phyloP scores from a whole-genome alignment of 2,888 invertebrate species.

The Drosophila infuscata region DNA sequence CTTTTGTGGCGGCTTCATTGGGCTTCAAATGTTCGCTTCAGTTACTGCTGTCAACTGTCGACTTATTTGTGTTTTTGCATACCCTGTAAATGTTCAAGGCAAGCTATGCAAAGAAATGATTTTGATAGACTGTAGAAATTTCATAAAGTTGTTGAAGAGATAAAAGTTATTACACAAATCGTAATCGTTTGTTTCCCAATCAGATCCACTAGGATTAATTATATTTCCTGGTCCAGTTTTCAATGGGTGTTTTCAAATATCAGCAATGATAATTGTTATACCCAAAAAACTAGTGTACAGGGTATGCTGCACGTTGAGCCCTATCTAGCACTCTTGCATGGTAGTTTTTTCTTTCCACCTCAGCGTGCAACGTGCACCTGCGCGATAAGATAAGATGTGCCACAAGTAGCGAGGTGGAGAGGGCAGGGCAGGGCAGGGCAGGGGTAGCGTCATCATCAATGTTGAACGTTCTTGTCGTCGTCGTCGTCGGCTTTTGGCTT shows the following conservation, averaged over 20 bases:
- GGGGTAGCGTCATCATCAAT: constrained; percentile 29
- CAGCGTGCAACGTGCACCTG: constrained; percentile 72
- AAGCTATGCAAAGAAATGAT: not conserved
- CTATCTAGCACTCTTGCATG: not conserved
- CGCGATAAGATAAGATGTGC: constrained; percentile 74
- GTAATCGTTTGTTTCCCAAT: not conserved
- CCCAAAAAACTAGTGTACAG: not conserved
- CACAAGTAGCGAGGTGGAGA: constrained; percentile 15
- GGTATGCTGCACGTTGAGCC: not conserved
- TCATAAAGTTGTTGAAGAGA: not conserved
- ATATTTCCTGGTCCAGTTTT: not conserved
- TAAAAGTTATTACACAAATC: not conserved
- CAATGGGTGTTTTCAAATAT: not conserved
- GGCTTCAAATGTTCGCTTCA: constrained; percentile 32
- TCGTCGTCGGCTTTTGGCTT: constrained; percentile 50
- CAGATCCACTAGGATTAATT: not conserved
- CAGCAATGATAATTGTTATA: not conserved
- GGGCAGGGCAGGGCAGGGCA: constrained; percentile 2
- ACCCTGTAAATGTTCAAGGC: constrained; percentile 4
- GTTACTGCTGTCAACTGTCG: constrained; percentile 57
- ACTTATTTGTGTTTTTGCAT: constrained; percentile 13
- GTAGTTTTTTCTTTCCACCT: constrained; percentile 10
- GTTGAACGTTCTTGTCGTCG: constrained; percentile 15
- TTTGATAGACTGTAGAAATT: not conserved
- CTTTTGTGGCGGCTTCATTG: constrained; percentile 46